These are phyloP conservation scores for Petrolisthes manimaculis DNA, from an alignment of 2,888 invertebrate species.

Conservation along the genomic window DNA sequence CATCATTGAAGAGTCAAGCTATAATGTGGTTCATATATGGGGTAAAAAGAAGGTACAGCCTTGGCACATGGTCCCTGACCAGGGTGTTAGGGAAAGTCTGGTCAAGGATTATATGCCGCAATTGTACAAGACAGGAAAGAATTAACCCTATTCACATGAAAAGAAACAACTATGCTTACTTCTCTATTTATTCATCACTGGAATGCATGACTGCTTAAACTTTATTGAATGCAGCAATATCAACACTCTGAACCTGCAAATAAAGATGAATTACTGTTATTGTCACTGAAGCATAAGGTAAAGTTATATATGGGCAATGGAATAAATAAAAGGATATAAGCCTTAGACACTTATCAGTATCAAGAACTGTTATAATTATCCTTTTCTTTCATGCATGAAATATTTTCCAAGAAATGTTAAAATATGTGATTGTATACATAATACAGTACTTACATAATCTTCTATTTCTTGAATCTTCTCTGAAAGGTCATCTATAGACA, in stretches of 20 bases:
- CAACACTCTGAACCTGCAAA: slow-evolving; percentile 84
- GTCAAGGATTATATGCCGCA: too few species aligned
- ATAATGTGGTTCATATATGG: too few species aligned
- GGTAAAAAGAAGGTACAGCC: too few species aligned
- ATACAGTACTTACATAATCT: slow-evolving; percentile 76
- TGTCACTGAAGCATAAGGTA: not conserved
- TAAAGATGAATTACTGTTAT: not conserved
- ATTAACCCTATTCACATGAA: too few species aligned
- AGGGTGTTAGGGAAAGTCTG: too few species aligned
- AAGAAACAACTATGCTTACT: too few species aligned
- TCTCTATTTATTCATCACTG: slow-evolving; percentile 27
- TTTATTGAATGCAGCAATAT: slow-evolving; percentile 97
- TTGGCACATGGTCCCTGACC: too few species aligned
- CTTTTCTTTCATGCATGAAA: not conserved
- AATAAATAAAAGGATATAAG: not conserved
- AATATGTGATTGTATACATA: not conserved
- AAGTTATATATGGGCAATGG: not conserved
- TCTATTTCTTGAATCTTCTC: slow-evolving; percentile 92
- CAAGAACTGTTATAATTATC: too few species aligned
- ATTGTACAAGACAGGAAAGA: too few species aligned
- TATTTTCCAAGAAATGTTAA: not conserved
- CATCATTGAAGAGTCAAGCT: too few species aligned
- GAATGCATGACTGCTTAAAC: slow-evolving; percentile 75
- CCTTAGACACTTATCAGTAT: too few species aligned
- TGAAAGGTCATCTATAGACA: slow-evolving; percentile 87